These are phyloP conservation scores for Drosophila triauraria DNA, from an alignment of 1,140 invertebrate species.

Conservation along the genomic window DNA sequence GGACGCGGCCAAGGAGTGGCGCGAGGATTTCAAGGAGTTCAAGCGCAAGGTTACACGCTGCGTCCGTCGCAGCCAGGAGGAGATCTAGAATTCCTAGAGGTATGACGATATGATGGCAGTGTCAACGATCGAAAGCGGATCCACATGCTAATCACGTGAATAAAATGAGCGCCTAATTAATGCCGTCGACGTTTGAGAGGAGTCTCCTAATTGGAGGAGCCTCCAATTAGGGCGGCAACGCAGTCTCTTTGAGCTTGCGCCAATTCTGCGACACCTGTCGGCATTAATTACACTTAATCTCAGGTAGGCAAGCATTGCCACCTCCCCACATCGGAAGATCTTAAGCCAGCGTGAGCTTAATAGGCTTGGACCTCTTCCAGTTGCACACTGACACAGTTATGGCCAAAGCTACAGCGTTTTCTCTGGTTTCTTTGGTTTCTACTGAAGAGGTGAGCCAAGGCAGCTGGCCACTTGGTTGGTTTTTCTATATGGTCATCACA, in stretches of 20 bases:
- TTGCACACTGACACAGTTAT: conserved; percentile 59
- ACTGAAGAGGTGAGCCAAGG: not conserved
- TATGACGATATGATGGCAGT: not conserved
- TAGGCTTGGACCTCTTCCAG: conserved; percentile 52
- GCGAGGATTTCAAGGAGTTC: conserved; percentile 97
- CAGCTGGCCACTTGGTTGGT: conserved; percentile 44
- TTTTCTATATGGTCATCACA: conserved; percentile 56
- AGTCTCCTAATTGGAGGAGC: conserved; percentile 43
- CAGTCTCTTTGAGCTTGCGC: conserved; percentile 54
- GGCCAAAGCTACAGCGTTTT: conserved; percentile 14
- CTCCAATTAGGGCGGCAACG: conserved; percentile 53
- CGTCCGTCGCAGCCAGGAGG: conserved; percentile 92
- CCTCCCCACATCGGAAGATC: conserved; percentile 54
- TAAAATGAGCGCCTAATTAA: conserved; percentile 56
- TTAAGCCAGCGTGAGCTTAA: conserved; percentile 60
- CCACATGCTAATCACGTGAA: conserved; percentile 35
- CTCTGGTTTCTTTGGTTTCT: conserved; percentile 17
- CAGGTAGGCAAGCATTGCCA: conserved; percentile 21
- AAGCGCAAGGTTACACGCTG: conserved; percentile 98
- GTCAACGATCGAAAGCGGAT: conserved; percentile 12
- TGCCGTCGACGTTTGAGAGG: conserved; percentile 10
- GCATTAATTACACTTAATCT: conserved; percentile 72
- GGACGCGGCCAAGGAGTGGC: conserved; percentile 92
- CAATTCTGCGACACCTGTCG: conserved; percentile 66
- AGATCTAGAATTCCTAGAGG: conserved; percentile 34